Percentiles rank a stretch among this genome's conserved stretches.
Evolutionary conservation across 2,113 vertebrate species (phyloP).

Genomic region (Lagopus muta): DNA sequence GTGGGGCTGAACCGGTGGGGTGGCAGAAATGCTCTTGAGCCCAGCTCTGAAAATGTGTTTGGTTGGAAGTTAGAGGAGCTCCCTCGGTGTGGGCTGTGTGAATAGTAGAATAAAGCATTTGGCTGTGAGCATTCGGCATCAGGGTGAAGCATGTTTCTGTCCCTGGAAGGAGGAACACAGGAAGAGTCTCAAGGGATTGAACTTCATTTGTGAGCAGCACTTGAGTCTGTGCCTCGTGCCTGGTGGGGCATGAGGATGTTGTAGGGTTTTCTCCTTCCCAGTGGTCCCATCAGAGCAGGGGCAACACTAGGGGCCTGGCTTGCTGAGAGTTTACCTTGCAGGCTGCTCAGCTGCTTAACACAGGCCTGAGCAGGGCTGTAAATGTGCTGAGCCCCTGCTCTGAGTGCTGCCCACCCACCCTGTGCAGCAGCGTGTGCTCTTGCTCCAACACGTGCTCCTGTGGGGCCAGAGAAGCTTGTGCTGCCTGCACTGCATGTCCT

Average conservation of each 20-base stretch:
- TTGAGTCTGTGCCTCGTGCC: neutral
- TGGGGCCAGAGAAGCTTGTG: neutral
- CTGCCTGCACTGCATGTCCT: neutral
- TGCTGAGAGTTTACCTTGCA: neutral
- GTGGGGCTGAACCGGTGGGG: neutral
- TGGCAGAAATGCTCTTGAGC: neutral
- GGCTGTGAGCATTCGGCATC: neutral
- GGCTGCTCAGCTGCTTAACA: neutral
- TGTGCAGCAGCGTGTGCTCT: neutral
- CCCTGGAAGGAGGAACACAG: neutral
- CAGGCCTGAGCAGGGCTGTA: neutral
- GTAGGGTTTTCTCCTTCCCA: neutral
- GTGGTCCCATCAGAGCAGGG: neutral
- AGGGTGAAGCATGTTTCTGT: neutral
- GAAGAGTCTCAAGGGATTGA: neutral
- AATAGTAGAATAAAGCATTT: neutral
- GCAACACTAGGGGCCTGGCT: neutral
- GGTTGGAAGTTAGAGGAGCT: neutral
- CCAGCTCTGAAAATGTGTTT: neutral
- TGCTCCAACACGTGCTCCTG: neutral
- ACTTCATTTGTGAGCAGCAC: neutral
- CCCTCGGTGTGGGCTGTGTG: rapidly evolving
- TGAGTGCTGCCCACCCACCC: neutral
- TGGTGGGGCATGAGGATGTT: neutral
- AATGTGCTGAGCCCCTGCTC: neutral